Evolutionary conservation across 2,888 invertebrate species (phyloP).

Genomic region (Tachina fera): DNA sequence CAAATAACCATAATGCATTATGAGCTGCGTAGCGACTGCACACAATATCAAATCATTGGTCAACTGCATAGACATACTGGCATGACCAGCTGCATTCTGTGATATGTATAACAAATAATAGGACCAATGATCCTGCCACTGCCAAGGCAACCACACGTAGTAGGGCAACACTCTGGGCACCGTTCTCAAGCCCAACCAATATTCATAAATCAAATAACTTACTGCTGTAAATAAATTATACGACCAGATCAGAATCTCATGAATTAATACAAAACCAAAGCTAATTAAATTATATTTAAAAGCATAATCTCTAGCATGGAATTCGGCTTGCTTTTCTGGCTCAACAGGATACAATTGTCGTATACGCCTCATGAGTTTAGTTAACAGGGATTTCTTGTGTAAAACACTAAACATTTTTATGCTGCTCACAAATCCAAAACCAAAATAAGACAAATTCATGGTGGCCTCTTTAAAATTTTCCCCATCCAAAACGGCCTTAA

Average conservation of each 20-base stretch:
- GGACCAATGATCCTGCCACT: conserved; percentile 75
- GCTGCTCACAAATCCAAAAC: conserved; percentile 76
- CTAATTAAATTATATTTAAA: conserved; percentile 72
- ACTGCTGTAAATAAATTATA: conserved; percentile 78
- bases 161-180: conserved; percentile 76
- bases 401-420: conserved; percentile 78
- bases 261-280: conserved; percentile 75
- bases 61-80: conserved; percentile 76
- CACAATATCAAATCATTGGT: conserved; percentile 79
- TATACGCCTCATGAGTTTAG: conserved; percentile 74
- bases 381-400: conserved; percentile 73
- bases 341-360: conserved; percentile 75
- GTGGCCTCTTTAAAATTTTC: conserved; percentile 79
- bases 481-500: conserved; percentile 74
- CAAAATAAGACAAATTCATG: conserved; percentile 77
- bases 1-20: conserved; percentile 80
- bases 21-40: conserved; percentile 77
- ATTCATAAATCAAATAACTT: conserved; percentile 75
- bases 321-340: conserved; percentile 68
- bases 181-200: conserved; percentile 71
- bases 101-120: conserved; percentile 76
- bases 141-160: conserved; percentile 77
- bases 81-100: conserved; percentile 76
- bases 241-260: conserved; percentile 77
- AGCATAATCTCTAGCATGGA: conserved; percentile 64